Evolutionary conservation across 1,140 invertebrate species (phyloP), one percentile per base, ranked within the genome.

Genomic region (Rhopalosiphum padi): DNA sequence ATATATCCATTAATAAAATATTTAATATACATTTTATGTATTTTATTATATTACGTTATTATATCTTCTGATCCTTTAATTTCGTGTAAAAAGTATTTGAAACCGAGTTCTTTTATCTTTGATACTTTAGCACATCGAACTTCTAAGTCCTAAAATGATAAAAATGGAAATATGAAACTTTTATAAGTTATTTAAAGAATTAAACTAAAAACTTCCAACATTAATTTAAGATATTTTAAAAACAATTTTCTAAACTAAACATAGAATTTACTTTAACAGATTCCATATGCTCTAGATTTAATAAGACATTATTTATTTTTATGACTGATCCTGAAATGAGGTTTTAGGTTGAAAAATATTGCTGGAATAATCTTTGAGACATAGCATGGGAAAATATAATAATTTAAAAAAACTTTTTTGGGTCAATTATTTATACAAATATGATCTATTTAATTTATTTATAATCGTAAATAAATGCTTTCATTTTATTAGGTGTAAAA

Each of bases 51-150:
- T 93, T 93, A 93, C 91, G 3, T 93, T 43, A 37, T 86, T 53
- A 93, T 53, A 55, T 93, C 82, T 7, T 93, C 21, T 37, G 91
- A 93, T 85, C 91, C 91, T 85, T 93, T 93, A 21, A 93, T 93
- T 5, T 86, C 91, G 21, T 93, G 91, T 93, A 93, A 86, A 93
- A 93, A 55, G 30, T 93, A 93, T 85, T 93, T 93, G 41, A 85
- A 93, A 53, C 91, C 91, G 22, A 93, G 35, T 85, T 93, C 82
- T 53, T 53, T 93, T 93, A 93, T 85, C 55, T 93, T 93, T 15
- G 82, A 35, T 25, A 85, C 48, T n/a, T 93, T 93, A 25, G 91
- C 46, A 55, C 91, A 93, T 30, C 91, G 48, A 53, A 53, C n/a
- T 93, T 93, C 82, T 23, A 93, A 55, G 23, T 93, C 77, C 91